Evolutionary conservation across 2,797 vertebrate genomes (phyloP), one percentile per base, ranked within the genome.

Genomic region (Zenarchopterus dispar): DNA sequence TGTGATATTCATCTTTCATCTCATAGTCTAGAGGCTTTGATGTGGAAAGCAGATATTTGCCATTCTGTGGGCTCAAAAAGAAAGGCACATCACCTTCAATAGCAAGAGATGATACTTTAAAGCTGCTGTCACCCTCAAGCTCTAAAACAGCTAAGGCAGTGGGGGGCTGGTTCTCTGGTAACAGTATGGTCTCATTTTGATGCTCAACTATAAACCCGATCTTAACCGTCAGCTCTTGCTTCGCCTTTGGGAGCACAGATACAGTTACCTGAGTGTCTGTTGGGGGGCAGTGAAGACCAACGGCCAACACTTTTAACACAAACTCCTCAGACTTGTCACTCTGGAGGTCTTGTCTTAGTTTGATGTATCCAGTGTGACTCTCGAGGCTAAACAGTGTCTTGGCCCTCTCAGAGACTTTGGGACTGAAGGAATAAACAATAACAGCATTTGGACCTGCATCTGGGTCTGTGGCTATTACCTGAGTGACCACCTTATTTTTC

Each of bases 11-110:
- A 0, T 75, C 81, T 80, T 86, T 80, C 56, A 79, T 66, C 78
- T 94, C 94, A 51, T 91, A 91, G 80, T 95, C 93, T 22, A 94
- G 71, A 17, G 92, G 81, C 78, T 89, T 91, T 86, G 91, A 93
- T 70, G 93, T 92, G 62, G 93, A 90, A 79, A 95, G 88, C 53
- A 94, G 88, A 85, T 94, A 95, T 82, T 89, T 93, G 51, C 85
- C 89, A 45, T 85, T 86, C 75, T 93, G 92, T 10, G 47, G 82
- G 77, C 82, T 94, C 73, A 95, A 58, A 77, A 82, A 75, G 80
- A 95, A 95, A 73, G 89, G 88, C 67, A 81, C 86, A 19, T 90
- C 73, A 6, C 75, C 89, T 55, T 92, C 90, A 61, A 95, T 92
- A 77, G 77, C 86, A 44, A 94, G 84, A 73, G 81, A 78, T 15